Conservation (phyloP, 2,113 vertebrate species). For the Urocitellus parryii region DNA sequence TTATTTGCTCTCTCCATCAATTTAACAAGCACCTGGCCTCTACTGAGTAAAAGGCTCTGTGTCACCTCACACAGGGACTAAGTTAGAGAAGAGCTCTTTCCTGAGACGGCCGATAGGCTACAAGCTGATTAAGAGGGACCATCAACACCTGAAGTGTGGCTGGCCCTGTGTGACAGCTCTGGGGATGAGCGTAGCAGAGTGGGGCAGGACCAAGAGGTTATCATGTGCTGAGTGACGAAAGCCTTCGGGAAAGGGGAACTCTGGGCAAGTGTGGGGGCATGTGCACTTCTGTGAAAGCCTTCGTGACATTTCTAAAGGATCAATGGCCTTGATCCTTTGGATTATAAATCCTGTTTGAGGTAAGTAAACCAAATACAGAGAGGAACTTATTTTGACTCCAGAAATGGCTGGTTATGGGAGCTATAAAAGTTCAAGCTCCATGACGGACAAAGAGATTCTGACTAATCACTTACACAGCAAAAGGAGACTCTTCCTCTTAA, state of each 20-base stretch:
- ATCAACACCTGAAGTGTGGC: background rate
- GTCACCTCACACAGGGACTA: background rate
- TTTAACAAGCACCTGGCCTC: background rate
- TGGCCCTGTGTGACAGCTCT: background rate
- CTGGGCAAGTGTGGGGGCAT: background rate
- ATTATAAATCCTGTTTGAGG: too few relatives aligned
- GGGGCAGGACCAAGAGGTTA: background rate
- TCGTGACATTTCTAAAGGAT: background rate
- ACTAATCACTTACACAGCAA: background rate
- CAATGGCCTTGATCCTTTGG: background rate
- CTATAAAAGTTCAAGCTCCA: background rate
- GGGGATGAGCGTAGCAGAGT: background rate
- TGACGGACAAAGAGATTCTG: background rate
- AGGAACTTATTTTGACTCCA: background rate
- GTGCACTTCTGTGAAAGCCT: background rate
- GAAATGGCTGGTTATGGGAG: background rate
- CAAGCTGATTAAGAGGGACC: too few relatives aligned
- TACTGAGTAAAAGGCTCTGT: background rate
- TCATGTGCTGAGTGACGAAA: background rate
- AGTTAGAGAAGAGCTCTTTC: fast-evolving
- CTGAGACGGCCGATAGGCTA: background rate
- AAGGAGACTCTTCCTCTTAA: background rate
- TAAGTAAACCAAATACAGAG: background rate
- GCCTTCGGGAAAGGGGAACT: background rate
- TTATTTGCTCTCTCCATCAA: background rate